These are phyloP conservation scores for Tenrec ecaudatus DNA, from an alignment of 2,113 vertebrate species.

Conservation along the genomic window DNA sequence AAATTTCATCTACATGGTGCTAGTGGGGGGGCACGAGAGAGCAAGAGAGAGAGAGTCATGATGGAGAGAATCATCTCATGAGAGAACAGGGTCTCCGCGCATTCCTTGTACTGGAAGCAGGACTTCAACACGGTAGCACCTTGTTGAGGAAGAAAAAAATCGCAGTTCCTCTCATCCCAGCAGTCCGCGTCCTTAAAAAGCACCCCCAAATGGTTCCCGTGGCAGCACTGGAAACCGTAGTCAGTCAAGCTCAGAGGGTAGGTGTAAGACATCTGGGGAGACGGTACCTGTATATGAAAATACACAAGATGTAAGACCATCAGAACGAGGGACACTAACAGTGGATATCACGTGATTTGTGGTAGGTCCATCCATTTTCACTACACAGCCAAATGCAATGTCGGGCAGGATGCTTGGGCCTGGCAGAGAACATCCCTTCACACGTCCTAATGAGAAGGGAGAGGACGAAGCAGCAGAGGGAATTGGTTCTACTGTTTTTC, in stretches of 20 bases:
- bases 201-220: conserved; percentile 93
- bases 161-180: conserved; percentile 93
- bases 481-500: conserved; percentile 98
- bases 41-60: too few relatives aligned
- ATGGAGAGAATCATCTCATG: too few relatives aligned
- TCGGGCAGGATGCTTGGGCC: conserved; percentile 96
- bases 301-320: conserved; percentile 93
- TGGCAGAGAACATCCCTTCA: conserved; percentile 98
- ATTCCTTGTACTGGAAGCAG: too few relatives aligned
- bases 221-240: conserved; percentile 94
- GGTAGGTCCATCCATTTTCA: conserved; percentile 78
- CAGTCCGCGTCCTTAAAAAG: conserved; percentile 95
- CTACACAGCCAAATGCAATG: too few relatives aligned
- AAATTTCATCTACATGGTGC: too few relatives aligned
- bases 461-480: conserved; percentile 98
- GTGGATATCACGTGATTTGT: conserved; percentile 99
- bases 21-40: too few relatives aligned
- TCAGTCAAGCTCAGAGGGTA: conserved; percentile 95
- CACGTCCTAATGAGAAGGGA: conserved; percentile 98
- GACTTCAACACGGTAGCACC: too few relatives aligned
- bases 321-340: conserved; percentile 96
- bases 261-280: conserved; percentile 93
- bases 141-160: conserved; percentile 93
- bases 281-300: conserved; percentile 98
- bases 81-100: too few relatives aligned